Evolutionary conservation across 2,113 vertebrate genomes (phyloP), one percentile per base, ranked within the genome.

Genomic region (Ochotona princeps): DNA sequence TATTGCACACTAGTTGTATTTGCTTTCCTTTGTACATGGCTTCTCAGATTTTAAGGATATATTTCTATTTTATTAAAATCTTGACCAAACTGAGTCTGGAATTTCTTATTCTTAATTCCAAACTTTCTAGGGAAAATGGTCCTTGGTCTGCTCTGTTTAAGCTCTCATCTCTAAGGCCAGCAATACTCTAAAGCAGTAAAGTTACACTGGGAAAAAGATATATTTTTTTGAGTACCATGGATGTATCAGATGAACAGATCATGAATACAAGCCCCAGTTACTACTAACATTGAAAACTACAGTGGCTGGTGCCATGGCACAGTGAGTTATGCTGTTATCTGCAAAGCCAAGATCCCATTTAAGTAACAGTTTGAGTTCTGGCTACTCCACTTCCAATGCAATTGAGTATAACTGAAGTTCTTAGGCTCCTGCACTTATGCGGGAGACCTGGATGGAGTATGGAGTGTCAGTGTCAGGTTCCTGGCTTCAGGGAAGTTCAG

Each of bases 21-120:
- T 72, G 8, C 32, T 87, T 84, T 51, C 20, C 20, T 67, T 8
- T 88, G 35, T 74, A 25, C 5, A 9, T n/a, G 49, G 8, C 2
- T 89, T 80, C n/a, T n/a, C 21, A 92, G 8, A 88, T 2, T 3
- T 66, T 10, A 35, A 25, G 32, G 10, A 17, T 75, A 61, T 83
- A 51, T 72, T 89, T 81, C 10, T 38, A 44, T 83, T 82, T 93
- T 57, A 76, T 47, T 57, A 78, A 88, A 95, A n/a, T 17, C 54
- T 21, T 91, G 30, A 23, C 75, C 7, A 44, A 38, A 63, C 13
- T 61, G 17, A n/a, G 21, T 4, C 6, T 88, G 3, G 28, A 81
- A 63, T 87, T 1, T 35, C 11, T 49, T 81, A 72, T 15, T 57
- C 18, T 57, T 57, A 44, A 12, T 75, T 70, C 18, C 11, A 91